Conservation (phyloP, 2,797 vertebrate species). For the Oreortyx pictus region DNA sequence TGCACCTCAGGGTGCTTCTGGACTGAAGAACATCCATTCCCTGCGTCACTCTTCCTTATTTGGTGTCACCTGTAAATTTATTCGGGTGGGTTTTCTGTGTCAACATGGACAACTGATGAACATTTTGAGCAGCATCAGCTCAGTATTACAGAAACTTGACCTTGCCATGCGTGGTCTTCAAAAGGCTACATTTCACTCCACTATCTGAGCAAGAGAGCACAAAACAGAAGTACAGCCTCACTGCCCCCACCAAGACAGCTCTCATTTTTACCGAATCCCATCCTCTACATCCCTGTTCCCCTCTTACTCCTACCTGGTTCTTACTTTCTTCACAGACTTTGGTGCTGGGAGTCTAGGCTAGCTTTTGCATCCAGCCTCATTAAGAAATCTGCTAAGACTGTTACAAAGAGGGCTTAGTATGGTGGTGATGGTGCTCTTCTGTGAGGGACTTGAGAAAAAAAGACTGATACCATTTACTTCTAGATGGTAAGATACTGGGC, state of each 20-base stretch:
- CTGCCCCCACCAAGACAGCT: background rate
- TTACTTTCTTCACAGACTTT: background rate
- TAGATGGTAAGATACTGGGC: background rate
- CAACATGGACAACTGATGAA: background rate
- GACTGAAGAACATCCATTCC: background rate
- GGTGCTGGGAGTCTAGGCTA: background rate
- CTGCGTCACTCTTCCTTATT: background rate
- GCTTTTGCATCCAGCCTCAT: background rate
- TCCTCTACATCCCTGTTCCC: background rate
- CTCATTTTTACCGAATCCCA: background rate
- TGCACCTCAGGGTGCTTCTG: background rate
- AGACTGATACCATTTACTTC: background rate
- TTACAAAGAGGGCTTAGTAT: accelerated
- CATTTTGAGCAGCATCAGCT: background rate
- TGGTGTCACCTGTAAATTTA: background rate
- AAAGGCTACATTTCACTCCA: background rate
- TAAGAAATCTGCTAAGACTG: background rate
- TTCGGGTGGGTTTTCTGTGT: background rate
- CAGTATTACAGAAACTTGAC: background rate
- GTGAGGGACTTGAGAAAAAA: background rate
- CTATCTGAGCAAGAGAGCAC: background rate
- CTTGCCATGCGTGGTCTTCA: background rate
- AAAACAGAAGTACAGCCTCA: background rate
- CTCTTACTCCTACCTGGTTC: background rate
- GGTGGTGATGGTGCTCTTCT: background rate